phyloP scores from a whole-genome alignment of 1,140 invertebrate genomes.

The Cotesia typhae region DNA sequence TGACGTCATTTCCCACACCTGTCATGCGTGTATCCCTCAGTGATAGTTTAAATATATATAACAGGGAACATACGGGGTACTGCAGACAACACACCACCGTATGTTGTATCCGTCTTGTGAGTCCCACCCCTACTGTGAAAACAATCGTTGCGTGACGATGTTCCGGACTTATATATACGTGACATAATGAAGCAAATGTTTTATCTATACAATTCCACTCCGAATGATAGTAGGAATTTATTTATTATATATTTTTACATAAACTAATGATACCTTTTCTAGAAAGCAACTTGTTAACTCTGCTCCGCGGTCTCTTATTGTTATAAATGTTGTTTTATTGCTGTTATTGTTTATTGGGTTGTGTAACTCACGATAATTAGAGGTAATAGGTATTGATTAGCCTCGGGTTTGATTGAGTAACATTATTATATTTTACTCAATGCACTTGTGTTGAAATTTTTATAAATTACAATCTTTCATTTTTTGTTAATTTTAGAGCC shows the following conservation, averaged over 20 bases:
- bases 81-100: conserved; percentile 18
- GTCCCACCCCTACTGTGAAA: conserved; percentile 48
- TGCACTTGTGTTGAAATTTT: too few relatives aligned
- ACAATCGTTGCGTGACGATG: conserved; percentile 60
- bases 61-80: conserved; percentile 40
- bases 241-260: neutral
- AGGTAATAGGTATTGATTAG: too few relatives aligned
- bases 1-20: conserved; percentile 66
- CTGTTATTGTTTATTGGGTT: too few relatives aligned
- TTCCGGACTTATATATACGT: conserved; percentile 39
- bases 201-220: conserved; percentile 4
- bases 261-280: neutral
- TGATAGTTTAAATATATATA: conserved; percentile 46
- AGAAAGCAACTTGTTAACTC: too few relatives aligned
- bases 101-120: conserved; percentile 9
- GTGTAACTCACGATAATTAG: too few relatives aligned
- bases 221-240: conserved; percentile 1
- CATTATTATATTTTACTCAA: too few relatives aligned
- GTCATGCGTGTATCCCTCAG: conserved; percentile 63
- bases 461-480: too few relatives aligned
- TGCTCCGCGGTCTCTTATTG: too few relatives aligned
- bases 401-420: too few relatives aligned
- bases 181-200: conserved; percentile 28
- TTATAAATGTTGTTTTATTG: too few relatives aligned
- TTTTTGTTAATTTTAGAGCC: too few relatives aligned